Percentiles rank a stretch among this genome's conserved stretches.
Conservation (phyloP, 2,797 vertebrate species). For the Loris lydekkerianus region DNA sequence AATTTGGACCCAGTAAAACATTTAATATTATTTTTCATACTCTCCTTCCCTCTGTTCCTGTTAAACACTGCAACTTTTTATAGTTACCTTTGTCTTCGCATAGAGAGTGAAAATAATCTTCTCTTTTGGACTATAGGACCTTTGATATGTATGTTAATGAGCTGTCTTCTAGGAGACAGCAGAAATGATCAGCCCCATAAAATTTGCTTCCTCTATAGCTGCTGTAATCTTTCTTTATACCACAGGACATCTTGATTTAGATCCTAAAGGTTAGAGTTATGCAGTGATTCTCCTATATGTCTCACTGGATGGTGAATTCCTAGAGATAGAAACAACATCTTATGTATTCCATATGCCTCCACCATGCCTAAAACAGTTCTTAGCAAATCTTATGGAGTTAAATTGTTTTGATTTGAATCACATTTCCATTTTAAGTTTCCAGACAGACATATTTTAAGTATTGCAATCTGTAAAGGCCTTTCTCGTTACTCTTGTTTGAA, state of each 20-base stretch:
- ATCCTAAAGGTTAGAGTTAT: neutral
- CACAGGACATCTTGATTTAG: neutral
- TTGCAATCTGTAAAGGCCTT: neutral
- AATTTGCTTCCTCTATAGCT: neutral
- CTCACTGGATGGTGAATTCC: neutral
- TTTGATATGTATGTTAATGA: neutral
- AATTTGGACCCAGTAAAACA: neutral
- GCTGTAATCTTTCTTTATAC: neutral
- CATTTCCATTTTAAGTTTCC: neutral
- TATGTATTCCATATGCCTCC: neutral
- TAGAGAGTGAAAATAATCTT: neutral
- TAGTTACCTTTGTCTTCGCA: neutral
- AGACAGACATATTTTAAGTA: neutral
- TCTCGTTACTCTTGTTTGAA: neutral
- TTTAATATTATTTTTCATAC: neutral
- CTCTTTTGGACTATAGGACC: neutral
- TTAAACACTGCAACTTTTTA: neutral
- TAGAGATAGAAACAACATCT: neutral
- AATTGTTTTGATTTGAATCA: constrained; percentile 6
- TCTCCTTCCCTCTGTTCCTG: neutral
- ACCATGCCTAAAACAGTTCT: neutral
- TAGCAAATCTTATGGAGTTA: constrained; percentile 28
- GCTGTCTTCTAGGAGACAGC: neutral
- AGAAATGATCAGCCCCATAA: neutral
- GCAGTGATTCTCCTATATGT: neutral